Conservation (phyloP, 2,888 invertebrate species). For the Drosophila kambysellisi region DNA sequence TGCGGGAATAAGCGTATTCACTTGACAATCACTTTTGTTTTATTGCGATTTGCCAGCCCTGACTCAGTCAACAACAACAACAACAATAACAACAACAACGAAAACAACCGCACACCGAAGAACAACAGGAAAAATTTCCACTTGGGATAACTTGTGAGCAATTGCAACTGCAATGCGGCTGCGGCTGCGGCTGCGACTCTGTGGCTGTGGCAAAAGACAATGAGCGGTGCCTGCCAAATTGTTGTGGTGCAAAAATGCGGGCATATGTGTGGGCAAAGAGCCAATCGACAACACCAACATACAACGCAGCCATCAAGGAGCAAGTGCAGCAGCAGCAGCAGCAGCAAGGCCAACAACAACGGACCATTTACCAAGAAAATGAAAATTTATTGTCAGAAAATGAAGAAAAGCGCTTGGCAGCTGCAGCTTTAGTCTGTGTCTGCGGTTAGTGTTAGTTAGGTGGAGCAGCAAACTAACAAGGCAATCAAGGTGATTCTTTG, state of each 20-base stretch:
- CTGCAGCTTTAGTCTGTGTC: slow-evolving; percentile 28
- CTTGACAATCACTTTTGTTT: slow-evolving; percentile 79
- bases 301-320: slow-evolving; percentile 58
- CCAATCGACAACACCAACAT: slow-evolving; percentile 82
- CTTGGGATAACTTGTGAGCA: slow-evolving; percentile 84
- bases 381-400: slow-evolving; percentile 83
- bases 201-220: slow-evolving; percentile 62
- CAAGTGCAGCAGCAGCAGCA: slow-evolving; percentile 48
- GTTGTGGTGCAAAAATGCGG: slow-evolving; percentile 80
- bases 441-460: slow-evolving; percentile 59
- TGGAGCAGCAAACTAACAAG: slow-evolving; percentile 43
- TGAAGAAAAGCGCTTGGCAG: slow-evolving; percentile 69
- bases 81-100: slow-evolving; percentile 31
- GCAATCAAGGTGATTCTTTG: slow-evolving; percentile 77
- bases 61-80: slow-evolving; percentile 39
- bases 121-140: slow-evolving; percentile 77
- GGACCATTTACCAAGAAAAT: slow-evolving; percentile 81
- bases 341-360: slow-evolving; percentile 34
- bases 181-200: slow-evolving; percentile 23
- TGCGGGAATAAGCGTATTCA: slow-evolving; percentile 73
- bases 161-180: slow-evolving; percentile 71
- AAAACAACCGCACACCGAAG: slow-evolving; percentile 35
- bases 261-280: slow-evolving; percentile 81
- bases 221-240: slow-evolving; percentile 76
- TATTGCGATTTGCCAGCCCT: slow-evolving; percentile 74